Base-by-base conservation (phyloP, 2,797 vertebrate species). In the Melanotaenia pygmaea region DNA sequence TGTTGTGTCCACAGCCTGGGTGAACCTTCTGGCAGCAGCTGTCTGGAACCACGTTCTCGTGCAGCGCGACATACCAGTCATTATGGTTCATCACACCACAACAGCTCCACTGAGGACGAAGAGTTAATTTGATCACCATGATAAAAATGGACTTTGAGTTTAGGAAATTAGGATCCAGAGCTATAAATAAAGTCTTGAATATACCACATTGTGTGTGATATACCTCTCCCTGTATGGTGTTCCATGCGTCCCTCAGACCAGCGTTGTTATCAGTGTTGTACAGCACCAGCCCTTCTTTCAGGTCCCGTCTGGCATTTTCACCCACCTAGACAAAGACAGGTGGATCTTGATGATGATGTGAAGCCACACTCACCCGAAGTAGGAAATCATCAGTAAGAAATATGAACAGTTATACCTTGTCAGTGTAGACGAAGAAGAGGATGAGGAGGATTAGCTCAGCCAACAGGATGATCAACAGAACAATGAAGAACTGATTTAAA, bases 361-460 rank as follows among this genome's bases (percentile, higher is more conserved):
- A n/a, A 30, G 50, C n/a, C 20, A 24, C 8, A 43, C 47, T 3
- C 1, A 14, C 14, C 2, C 0, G 8, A 16, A 40, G 13, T 22
- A 20, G 2, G 14, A 24, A 20, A 24, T 20, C 13, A 28, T 12
- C 11, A 1, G 28, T 2, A 5, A 30, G 14, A 24, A 20, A 43
- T 2, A 20, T 3, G 18, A 38, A 16, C 0, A 9, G 35, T 24
- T 89, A 91, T 91, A 99, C 98, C 97, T 96, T 96, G 86, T 98
- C 96, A 45, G 96, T 99, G 93, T 99, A 98, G 88, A 98, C 95
- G 14, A 99, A 99, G 94, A 99, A 99, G 76, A 99, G 94, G 91
- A 97, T 99, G 66, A 99, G 95, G 66, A 99, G 74, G 86, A 99
- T 98, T 72, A 99, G 90, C 86, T 99, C 98, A 14, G 96, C 95